Percentiles rank a stretch among this genome's conserved stretches.
These are phyloP conservation scores for Phragmatobia fuliginosa DNA, from an alignment of 2,888 invertebrate genomes.

Conservation along the genomic window DNA sequence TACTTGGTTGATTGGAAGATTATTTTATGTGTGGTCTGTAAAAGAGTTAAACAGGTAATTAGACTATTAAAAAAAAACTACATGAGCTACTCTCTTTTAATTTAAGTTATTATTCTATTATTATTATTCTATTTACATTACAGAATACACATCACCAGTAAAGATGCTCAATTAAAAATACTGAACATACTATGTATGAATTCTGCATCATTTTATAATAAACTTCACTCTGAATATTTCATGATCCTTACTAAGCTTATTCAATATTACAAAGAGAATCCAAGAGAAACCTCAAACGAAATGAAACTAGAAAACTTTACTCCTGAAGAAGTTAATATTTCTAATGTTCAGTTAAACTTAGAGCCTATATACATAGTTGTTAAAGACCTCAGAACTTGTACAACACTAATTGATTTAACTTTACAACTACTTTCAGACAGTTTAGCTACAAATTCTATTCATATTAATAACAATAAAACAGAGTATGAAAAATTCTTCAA, in stretches of 20 bases:
- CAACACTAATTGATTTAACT: conserved; percentile 68
- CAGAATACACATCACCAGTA: conserved; percentile 83
- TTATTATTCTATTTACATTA: conserved; percentile 52
- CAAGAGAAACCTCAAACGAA: conserved; percentile 40
- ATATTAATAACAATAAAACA: conserved; percentile 55
- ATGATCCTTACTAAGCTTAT: conserved; percentile 74
- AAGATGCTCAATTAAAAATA: conserved; percentile 86
- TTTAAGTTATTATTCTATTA: too few species aligned
- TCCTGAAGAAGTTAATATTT: conserved; percentile 71
- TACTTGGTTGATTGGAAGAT: conserved; percentile 89
- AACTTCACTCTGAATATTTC: conserved; percentile 82
- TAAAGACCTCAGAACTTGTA: conserved; percentile 68
- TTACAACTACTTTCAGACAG: conserved; percentile 74
- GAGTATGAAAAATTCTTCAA: conserved; percentile 59
- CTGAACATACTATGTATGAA: conserved; percentile 82
- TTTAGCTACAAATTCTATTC: conserved; percentile 67
- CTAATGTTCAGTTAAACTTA: conserved; percentile 74
- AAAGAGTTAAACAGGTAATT: conserved; percentile 81
- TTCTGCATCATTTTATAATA: conserved; percentile 81
- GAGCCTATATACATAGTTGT: conserved; percentile 76
- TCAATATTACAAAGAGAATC: conserved; percentile 71
- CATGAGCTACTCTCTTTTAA: conserved; percentile 37
- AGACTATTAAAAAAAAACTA: conserved; percentile 12
- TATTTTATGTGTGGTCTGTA: conserved; percentile 88
- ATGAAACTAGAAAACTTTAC: conserved; percentile 78